A percentile compares a stretch with the other conserved stretches of the same genome.
Conservation (phyloP, 1,140 invertebrate species). For the Elysia chlorotica region DNA sequence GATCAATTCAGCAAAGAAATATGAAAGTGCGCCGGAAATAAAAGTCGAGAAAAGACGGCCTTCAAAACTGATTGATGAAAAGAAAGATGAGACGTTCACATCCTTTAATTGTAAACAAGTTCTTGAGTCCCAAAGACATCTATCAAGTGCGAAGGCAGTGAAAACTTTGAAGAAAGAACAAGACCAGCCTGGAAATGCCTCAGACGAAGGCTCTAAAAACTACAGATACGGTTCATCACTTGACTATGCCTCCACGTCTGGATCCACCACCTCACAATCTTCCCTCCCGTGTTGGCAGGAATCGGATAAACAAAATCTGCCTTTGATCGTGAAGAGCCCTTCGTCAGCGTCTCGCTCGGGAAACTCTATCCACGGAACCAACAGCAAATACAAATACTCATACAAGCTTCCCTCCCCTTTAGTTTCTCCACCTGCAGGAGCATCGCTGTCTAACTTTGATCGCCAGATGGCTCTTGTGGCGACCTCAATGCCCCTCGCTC, state of each 20-base stretch:
- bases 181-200: neutral
- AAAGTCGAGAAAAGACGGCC: neutral
- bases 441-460: neutral
- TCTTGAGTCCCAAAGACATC: no score
- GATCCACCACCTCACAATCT: no score
- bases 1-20: neutral
- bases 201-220: neutral
- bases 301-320: neutral
- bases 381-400: constrained; percentile 11
- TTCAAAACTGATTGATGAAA: no score
- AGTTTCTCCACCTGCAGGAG: neutral
- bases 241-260: no score
- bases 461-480: constrained; percentile 13
- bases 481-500: neutral
- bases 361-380: neutral
- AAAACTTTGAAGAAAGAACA: neutral
- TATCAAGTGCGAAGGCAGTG: no score
- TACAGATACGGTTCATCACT: neutral
- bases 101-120: no score
- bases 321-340: neutral
- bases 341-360: neutral
- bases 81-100: neutral
- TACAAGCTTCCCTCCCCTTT: neutral
- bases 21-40: neutral
- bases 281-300: neutral